Conservation (phyloP, 2,888 invertebrate genomes). For the Clunio marinus region DNA sequence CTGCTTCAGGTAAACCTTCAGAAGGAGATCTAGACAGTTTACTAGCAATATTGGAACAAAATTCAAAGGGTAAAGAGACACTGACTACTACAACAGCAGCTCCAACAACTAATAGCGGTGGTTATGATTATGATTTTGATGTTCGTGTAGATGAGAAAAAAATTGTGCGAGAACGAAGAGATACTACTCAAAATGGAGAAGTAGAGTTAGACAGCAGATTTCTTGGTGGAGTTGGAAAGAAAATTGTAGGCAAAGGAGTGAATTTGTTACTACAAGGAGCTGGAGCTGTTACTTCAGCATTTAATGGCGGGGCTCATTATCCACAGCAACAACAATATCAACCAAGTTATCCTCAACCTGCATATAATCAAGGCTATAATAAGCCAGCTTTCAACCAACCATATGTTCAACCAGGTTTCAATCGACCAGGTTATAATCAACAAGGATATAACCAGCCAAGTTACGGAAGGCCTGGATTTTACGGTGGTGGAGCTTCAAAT, state of each 20-base stretch:
- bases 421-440: too few species aligned
- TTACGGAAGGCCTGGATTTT: too few species aligned
- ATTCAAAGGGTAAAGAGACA: neutral
- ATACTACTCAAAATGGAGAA: neutral
- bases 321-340: conserved; percentile 2
- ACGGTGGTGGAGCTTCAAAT: conserved; percentile 21
- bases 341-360: conserved; percentile 40
- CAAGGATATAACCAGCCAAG: neutral
- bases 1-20: too few species aligned
- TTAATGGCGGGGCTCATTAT: conserved; percentile 1
- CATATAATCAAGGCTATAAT: neutral
- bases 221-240: conserved; percentile 11
- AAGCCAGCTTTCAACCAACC: neutral
- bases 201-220: conserved; percentile 22
- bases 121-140: conserved; percentile 22
- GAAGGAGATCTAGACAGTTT: conserved; percentile 19
- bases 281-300: conserved; percentile 43
- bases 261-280: conserved; percentile 41
- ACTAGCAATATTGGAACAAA: conserved; percentile 2
- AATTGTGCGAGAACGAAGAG: neutral
- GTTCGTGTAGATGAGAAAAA: conserved; percentile 25
- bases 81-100: neutral
- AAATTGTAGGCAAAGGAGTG: conserved; percentile 45
- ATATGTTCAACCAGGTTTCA: neutral
- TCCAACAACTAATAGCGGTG: neutral